Evolutionary conservation across 2,888 invertebrate genomes (phyloP), one percentile per base, ranked within the genome.

Genomic region (Zaprionus obscuricornis): DNA sequence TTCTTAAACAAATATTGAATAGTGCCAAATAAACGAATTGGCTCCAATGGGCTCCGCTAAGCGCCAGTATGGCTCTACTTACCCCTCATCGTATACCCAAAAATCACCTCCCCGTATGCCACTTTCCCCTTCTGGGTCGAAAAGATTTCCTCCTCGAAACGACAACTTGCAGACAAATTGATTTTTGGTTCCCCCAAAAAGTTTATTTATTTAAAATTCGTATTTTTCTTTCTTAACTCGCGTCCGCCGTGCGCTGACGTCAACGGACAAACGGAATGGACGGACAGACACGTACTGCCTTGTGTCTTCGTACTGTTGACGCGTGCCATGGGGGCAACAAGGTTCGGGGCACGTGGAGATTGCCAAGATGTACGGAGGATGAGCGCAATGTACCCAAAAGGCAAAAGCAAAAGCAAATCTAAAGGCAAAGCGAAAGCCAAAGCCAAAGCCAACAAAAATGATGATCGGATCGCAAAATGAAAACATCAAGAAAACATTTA

Each of bases 121-220:
- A 42, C 5, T 6, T 18, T n/a, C 22, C 5, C 22, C 11, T 11
- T n/a, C n/a, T n/a, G n/a, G n/a, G n/a, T n/a, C n/a, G n/a, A 5
- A n/a, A 37, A 43, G 36, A 37, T 50, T 42, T 43, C 3, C 55
- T 1, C 40, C 22, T 13, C 34, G 46, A 54, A 47, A 59, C 45
- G 55, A 52, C 65, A 65, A 50, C 37, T 45, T 10, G 36, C 51
- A 60, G 70, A 69, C 69, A 69, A 70, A 70, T 70, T 62, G 71
- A 70, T 69, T 69, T 69, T 66, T 49, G 45, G 52, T 37, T 27
- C 26, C 24, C 46, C 33, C n/a, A n/a, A n/a, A n/a, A n/a, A 46
- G 57, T 66, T 70, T 70, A 70, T 70, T 70, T 70, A 66, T 70
- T 66, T 70, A 49, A 62, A 66, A 70, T 66, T 69, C 45, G 14